A percentile compares a stretch with the other conserved stretches of the same genome.
phyloP scores from a whole-genome alignment of 2,113 vertebrate genomes.

The Puntigrus tetrazona region DNA sequence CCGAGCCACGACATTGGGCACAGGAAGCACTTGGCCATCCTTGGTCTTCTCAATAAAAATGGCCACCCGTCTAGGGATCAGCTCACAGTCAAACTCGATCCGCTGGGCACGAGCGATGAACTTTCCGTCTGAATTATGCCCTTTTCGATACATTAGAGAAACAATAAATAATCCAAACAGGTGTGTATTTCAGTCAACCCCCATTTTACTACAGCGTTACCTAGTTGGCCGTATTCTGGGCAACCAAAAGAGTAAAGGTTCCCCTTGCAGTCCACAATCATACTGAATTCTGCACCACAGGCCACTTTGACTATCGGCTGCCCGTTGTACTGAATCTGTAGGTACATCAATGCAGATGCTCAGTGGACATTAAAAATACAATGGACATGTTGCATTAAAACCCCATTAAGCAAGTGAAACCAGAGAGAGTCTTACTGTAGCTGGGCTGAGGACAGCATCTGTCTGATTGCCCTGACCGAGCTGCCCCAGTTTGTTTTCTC shows the following conservation, averaged over 20 bases:
- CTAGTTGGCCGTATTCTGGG: constrained; percentile 94
- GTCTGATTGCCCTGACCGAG: constrained; percentile 95
- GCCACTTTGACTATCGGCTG: constrained; percentile 95
- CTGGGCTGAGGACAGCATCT: constrained; percentile 88
- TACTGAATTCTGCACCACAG: constrained; percentile 95
- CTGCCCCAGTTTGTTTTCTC: constrained; percentile 97
- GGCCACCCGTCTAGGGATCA: constrained; percentile 89
- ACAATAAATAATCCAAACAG: not conserved
- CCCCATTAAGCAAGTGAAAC: not conserved
- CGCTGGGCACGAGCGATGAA: constrained; percentile 95
- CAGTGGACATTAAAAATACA: not conserved
- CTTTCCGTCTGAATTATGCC: constrained; percentile 95
- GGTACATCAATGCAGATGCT: not conserved
- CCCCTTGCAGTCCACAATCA: constrained; percentile 98
- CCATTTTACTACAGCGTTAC: constrained; percentile 64
- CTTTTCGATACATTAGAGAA: constrained; percentile 63
- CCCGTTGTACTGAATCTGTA: constrained; percentile 92
- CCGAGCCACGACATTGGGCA: constrained; percentile 92
- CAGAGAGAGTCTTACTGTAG: constrained; percentile 73
- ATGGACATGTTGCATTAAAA: not conserved
- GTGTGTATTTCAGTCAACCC: not conserved
- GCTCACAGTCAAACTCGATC: constrained; percentile 96
- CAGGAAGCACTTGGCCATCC: constrained; percentile 90
- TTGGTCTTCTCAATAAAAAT: constrained; percentile 98
- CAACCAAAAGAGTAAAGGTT: constrained; percentile 97